Conservation (phyloP, 2,797 vertebrate species). For the Vireo griseus region DNA sequence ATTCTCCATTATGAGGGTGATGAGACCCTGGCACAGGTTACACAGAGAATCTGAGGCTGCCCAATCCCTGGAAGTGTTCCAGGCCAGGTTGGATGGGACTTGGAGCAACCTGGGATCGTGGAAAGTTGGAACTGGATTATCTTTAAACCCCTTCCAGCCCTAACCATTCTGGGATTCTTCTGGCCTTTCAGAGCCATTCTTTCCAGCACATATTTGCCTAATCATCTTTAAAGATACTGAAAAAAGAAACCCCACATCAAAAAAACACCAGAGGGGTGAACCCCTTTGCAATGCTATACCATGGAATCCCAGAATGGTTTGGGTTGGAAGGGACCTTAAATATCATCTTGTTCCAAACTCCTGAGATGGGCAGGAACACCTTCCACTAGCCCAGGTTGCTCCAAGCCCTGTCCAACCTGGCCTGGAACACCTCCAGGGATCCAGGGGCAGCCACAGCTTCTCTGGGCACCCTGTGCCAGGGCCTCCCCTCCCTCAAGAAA, state of each 20-base stretch:
- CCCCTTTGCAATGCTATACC: neutral
- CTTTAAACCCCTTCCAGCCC: neutral
- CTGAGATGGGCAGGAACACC: neutral
- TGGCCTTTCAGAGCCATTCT: neutral
- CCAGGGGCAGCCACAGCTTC: neutral
- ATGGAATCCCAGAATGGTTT: neutral
- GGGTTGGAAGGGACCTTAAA: neutral
- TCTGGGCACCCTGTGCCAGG: neutral
- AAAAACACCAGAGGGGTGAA: neutral
- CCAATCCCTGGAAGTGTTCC: fast-evolving
- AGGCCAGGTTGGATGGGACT: fast-evolving
- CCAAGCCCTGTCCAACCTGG: fast-evolving
- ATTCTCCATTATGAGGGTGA: neutral
- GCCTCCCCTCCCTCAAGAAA: fast-evolving
- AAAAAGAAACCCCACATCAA: neutral
- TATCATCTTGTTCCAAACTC: fast-evolving
- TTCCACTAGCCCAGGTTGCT: fast-evolving
- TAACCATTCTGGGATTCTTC: neutral
- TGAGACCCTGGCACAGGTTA: fast-evolving
- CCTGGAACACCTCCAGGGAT: neutral
- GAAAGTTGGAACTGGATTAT: neutral
- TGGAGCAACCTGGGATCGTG: fast-evolving
- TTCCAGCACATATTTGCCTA: neutral
- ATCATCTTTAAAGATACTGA: neutral
- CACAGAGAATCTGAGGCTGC: neutral